Conservation (phyloP, 2,113 vertebrate genomes). For the Panthera leo region DNA sequence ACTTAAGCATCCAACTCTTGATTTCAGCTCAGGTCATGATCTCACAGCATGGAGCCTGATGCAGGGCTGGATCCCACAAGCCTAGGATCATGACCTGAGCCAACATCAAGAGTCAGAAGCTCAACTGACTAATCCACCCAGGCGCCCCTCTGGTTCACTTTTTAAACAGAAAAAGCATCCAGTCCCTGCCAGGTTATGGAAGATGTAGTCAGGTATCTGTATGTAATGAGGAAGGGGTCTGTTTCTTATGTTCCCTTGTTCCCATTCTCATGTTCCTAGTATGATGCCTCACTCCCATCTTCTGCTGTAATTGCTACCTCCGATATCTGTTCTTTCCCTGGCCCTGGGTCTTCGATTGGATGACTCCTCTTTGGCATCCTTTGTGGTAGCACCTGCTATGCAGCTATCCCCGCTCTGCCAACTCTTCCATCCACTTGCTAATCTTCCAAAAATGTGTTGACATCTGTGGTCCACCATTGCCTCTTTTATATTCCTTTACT, state of each 20-base stretch:
- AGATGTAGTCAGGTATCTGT: not conserved
- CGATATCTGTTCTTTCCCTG: not conserved
- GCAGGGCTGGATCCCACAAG: too few species aligned
- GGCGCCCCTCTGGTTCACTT: not conserved
- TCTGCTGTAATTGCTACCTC: not conserved
- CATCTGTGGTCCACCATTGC: constrained; percentile 24
- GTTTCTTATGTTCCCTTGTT: not conserved
- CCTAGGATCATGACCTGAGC: too few species aligned
- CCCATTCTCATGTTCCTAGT: not conserved
- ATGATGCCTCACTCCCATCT: not conserved
- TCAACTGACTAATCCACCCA: too few species aligned
- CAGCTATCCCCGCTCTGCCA: not conserved
- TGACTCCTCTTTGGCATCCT: constrained; percentile 14
- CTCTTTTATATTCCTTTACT: constrained; percentile 49
- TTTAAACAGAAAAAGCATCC: not conserved
- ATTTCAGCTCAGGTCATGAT: too few species aligned
- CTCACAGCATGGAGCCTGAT: too few species aligned
- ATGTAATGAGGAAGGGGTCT: not conserved
- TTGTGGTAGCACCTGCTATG: not conserved
- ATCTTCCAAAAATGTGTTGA: constrained; percentile 49
- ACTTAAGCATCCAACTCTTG: too few species aligned
- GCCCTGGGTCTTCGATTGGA: not conserved
- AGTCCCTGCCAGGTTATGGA: not conserved
- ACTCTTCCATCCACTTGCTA: not conserved
- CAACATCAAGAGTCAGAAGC: too few species aligned